Evolutionary conservation across 2,113 vertebrate species (phyloP).

Genomic region (Sturnus vulgaris): DNA sequence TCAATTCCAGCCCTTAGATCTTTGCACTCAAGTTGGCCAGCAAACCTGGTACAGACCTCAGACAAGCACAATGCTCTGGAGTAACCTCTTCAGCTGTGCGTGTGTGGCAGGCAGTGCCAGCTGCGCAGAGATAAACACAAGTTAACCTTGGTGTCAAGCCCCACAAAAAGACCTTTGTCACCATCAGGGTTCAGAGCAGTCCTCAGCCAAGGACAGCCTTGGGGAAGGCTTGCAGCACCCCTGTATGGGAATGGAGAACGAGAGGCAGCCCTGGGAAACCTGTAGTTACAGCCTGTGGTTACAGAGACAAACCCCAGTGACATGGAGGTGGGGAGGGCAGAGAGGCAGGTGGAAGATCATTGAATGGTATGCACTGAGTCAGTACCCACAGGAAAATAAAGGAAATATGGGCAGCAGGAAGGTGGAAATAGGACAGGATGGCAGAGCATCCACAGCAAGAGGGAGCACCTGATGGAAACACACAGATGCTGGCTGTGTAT

Average conservation of each 20-base stretch:
- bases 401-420: not conserved
- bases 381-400: not conserved
- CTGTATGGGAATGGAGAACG: rapidly evolving
- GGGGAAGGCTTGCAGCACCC: not conserved
- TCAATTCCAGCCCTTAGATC: not conserved
- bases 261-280: not conserved
- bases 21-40: not conserved
- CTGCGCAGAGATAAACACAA: not conserved
- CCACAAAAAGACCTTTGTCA: constrained; percentile 5
- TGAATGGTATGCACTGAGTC: not conserved
- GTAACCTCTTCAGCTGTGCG: not conserved
- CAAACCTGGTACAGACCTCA: not conserved
- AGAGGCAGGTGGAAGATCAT: not conserved
- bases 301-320: not conserved
- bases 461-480: not conserved
- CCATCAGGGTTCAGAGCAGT: not conserved
- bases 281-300: not conserved
- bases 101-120: not conserved
- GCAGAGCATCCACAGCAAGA: not conserved
- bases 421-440: not conserved
- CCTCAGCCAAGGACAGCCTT: not conserved
- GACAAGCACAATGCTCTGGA: not conserved
- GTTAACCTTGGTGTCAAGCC: not conserved
- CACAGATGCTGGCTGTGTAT: not conserved
- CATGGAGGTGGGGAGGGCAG: not conserved